A percentile compares a stretch with the other conserved stretches of the same genome.
These are phyloP conservation scores for Hemibagrus wyckioides DNA, from an alignment of 2,113 vertebrate species.

Conservation along the genomic window DNA sequence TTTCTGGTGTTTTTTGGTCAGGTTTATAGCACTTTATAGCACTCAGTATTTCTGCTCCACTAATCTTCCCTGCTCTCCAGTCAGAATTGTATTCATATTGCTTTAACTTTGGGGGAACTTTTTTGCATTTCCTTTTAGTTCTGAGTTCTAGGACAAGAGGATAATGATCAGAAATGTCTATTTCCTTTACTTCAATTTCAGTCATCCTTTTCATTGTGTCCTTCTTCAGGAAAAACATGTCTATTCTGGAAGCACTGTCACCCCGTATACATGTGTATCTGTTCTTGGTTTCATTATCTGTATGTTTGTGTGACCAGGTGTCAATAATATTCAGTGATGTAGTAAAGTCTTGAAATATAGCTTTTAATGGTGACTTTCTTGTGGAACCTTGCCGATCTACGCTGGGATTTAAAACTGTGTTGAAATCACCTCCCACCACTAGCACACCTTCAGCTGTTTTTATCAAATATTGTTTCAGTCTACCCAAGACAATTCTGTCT, in stretches of 20 bases:
- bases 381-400: slow-evolving; percentile 13
- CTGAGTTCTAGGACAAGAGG: slow-evolving; percentile 1
- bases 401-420: slow-evolving; percentile 40
- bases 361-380: slow-evolving; percentile 16
- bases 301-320: slow-evolving; percentile 9
- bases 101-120: neutral
- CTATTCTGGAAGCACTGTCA: slow-evolving; percentile 18
- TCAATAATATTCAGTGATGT: slow-evolving; percentile 25
- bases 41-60: slow-evolving; percentile 38
- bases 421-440: slow-evolving; percentile 47
- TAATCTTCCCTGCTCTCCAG: slow-evolving; percentile 25
- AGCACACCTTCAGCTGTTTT: slow-evolving; percentile 49
- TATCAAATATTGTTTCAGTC: slow-evolving; percentile 56
- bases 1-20: neutral
- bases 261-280: neutral
- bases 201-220: slow-evolving; percentile 51
- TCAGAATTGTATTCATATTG: neutral
- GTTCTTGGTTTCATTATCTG: neutral
- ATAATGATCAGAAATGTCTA: slow-evolving; percentile 40
- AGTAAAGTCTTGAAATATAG: slow-evolving; percentile 35
- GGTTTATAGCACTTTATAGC: slow-evolving; percentile 38
- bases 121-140: neutral
- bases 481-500: slow-evolving; percentile 37
- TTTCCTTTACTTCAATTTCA: neutral
- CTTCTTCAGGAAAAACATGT: slow-evolving; percentile 35